These are phyloP conservation scores for Sinocyclocheilus grahami DNA, from an alignment of 2,113 vertebrate genomes.

Conservation along the genomic window DNA sequence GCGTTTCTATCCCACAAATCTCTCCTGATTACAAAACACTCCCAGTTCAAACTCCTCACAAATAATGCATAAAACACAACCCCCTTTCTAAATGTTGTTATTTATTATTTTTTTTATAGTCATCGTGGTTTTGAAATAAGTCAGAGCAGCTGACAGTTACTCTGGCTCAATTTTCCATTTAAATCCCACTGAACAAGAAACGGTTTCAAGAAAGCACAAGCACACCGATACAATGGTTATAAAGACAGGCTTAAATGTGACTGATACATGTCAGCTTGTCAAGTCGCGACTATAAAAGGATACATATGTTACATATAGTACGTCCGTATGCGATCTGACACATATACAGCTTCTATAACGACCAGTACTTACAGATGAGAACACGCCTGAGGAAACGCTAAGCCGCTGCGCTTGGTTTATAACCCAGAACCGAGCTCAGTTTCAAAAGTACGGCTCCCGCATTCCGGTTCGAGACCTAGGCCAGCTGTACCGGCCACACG, in stretches of 20 bases:
- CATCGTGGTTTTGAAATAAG: conserved; percentile 26
- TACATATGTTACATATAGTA: conserved; percentile 17
- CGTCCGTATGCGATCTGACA: not conserved
- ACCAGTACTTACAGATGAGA: conserved; percentile 71
- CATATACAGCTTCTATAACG: conserved; percentile 33
- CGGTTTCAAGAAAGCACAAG: not conserved
- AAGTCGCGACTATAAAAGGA: not conserved
- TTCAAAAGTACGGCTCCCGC: conserved; percentile 54
- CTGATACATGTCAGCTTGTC: not conserved
- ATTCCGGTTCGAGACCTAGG: conserved; percentile 56
- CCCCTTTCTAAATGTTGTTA: conserved; percentile 41
- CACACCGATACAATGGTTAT: not conserved
- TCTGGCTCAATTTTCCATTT: conserved; percentile 2
- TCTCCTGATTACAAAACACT: conserved; percentile 36
- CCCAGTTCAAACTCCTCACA: conserved; percentile 56
- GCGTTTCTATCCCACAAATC: not conserved
- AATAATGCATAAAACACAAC: conserved; percentile 65
- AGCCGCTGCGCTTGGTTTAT: conserved; percentile 54
- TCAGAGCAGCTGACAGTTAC: not conserved
- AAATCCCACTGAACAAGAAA: not conserved
- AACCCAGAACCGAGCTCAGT: conserved; percentile 46
- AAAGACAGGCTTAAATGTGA: not conserved
- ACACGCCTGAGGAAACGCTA: conserved; percentile 53
- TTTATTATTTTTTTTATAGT: conserved; percentile 36
- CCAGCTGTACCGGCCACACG: conserved; percentile 52